phyloP scores from a whole-genome alignment of 2,888 invertebrate genomes.

The Toxonevra muliebris region DNA sequence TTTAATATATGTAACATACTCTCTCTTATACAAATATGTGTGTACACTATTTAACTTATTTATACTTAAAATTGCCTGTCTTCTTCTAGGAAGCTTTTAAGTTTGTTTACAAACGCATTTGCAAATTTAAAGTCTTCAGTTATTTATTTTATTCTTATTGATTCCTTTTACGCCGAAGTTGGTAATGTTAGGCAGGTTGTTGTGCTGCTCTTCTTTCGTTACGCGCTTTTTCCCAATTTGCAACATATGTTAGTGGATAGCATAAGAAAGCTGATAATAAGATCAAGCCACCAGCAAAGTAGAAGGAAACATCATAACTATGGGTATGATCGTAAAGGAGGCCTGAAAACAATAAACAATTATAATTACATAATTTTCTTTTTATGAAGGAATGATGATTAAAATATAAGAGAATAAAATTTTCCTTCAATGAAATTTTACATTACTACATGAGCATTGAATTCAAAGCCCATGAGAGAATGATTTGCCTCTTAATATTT shows the following conservation, averaged over 20 bases:
- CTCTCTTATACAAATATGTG: conserved; percentile 14
- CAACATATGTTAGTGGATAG: conserved; percentile 82
- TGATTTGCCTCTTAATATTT: too few relatives aligned
- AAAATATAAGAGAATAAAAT: too few relatives aligned
- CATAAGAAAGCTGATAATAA: conserved; percentile 86
- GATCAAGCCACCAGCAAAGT: conserved; percentile 83
- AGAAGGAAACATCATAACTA: conserved; percentile 83
- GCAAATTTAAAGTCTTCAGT: conserved; percentile 25
- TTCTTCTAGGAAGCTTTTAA: conserved; percentile 26
- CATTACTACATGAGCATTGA: too few relatives aligned
- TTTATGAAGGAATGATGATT: too few relatives aligned
- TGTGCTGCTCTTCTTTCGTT: conserved; percentile 46
- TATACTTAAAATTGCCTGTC: conserved; percentile 27
- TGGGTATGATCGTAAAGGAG: conserved; percentile 78
- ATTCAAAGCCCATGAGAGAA: too few relatives aligned
- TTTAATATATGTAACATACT: conserved; percentile 14
- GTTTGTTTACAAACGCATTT: conserved; percentile 17
- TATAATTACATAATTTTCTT: too few relatives aligned
- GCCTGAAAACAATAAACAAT: conserved; percentile 66
- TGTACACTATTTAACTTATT: conserved; percentile 19
- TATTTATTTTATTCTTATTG: conserved; percentile 1
- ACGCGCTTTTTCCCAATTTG: conserved; percentile 77
- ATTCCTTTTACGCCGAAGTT: not conserved
- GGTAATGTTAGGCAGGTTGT: conserved; percentile 46
- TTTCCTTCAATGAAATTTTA: too few relatives aligned